A percentile compares a stretch with the other conserved stretches of the same genome.
Evolutionary conservation across 2,888 invertebrate species (phyloP).

Genomic region (Neoaliturus tenellus): DNA sequence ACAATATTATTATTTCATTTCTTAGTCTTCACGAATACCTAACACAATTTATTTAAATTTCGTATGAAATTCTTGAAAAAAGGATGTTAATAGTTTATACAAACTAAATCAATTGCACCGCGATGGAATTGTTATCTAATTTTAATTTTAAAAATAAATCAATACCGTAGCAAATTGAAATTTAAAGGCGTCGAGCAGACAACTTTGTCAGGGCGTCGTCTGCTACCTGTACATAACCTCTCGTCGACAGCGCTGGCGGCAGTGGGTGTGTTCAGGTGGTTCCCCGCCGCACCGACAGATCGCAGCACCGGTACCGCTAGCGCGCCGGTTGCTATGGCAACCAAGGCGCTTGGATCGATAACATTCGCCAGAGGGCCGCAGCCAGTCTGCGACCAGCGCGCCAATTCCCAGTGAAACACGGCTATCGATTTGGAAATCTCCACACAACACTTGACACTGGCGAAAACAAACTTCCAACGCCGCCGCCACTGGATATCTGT

Average conservation of each 20-base stretch:
- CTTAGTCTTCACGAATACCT: too few species aligned
- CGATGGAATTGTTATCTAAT: too few species aligned
- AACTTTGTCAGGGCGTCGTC: not conserved
- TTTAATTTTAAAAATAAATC: too few species aligned
- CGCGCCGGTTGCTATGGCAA: slow-evolving; percentile 38
- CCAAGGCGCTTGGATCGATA: slow-evolving; percentile 27
- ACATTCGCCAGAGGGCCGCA: not conserved
- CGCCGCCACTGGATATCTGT: not conserved
- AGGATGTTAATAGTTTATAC: too few species aligned
- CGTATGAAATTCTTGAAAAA: too few species aligned
- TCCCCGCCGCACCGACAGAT: not conserved
- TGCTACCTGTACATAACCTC: not conserved
- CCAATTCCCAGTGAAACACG: not conserved
- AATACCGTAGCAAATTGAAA: too few species aligned
- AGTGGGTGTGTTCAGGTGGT: slow-evolving; percentile 34
- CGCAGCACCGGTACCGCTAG: not conserved
- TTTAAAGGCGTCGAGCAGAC: too few species aligned
- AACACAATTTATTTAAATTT: too few species aligned
- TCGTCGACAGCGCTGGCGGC: not conserved
- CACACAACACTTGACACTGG: slow-evolving; percentile 13
- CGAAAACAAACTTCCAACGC: not conserved
- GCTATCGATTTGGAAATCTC: slow-evolving; percentile 15
- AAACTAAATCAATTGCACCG: too few species aligned
- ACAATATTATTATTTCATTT: too few species aligned
- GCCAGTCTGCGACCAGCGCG: not conserved